These are phyloP conservation scores for Mythimna lalbum DNA, from an alignment of 2,888 invertebrate genomes.

Conservation along the genomic window DNA sequence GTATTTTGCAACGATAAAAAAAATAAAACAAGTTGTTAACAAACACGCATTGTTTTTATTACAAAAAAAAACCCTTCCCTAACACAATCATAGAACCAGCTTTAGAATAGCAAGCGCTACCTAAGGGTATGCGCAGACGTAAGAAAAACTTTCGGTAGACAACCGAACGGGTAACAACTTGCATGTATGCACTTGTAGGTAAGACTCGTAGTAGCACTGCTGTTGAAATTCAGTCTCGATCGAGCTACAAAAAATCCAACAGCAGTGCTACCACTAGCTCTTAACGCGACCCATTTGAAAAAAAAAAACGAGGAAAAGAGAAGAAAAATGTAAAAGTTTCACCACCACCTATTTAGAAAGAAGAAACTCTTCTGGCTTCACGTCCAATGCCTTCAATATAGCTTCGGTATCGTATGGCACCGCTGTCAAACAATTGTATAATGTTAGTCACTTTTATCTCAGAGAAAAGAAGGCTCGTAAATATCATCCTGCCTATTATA, in stretches of 20 bases:
- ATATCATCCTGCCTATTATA: no score
- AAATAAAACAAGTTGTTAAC: not conserved
- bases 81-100: not conserved
- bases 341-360: conserved; percentile 18
- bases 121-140: not conserved
- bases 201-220: no score
- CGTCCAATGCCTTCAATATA: conserved; percentile 50
- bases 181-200: no score
- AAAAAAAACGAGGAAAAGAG: not conserved
- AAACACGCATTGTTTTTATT: not conserved
- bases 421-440: conserved; percentile 29
- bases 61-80: not conserved
- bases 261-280: no score
- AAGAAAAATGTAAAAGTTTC: not conserved
- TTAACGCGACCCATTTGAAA: no score
- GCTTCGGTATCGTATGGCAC: conserved; percentile 51
- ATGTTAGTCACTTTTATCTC: not conserved
- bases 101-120: not conserved
- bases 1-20: not conserved
- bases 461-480: no score
- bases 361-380: conserved; percentile 46
- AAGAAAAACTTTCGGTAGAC: not conserved
- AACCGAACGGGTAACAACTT: no score
- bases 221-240: no score
- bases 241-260: no score